A percentile compares a stretch with the other conserved stretches of the same genome.
Evolutionary conservation across 2,888 invertebrate genomes (phyloP).

Genomic region (Cheilosia impressa): DNA sequence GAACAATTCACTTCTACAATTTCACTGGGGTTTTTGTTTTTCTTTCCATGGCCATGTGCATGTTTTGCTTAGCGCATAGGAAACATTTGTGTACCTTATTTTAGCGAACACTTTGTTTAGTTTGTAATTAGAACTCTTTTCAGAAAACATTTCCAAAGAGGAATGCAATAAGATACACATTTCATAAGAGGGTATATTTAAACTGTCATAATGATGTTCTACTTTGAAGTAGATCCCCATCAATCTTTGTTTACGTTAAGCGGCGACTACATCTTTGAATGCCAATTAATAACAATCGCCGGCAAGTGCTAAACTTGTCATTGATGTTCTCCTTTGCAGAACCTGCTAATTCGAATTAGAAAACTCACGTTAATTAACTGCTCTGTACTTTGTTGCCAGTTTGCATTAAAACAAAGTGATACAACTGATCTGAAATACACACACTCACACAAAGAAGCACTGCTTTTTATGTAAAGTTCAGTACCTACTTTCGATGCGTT

Average conservation of each 20-base stretch:
- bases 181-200: too few species aligned
- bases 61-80: background rate
- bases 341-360: conserved; percentile 27
- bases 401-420: background rate
- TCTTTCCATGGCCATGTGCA: conserved; percentile 23
- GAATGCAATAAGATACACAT: background rate
- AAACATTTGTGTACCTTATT: background rate
- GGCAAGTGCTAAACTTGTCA: conserved; percentile 4
- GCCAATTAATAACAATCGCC: conserved; percentile 13
- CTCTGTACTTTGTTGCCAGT: conserved; percentile 5
- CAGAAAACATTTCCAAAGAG: too few species aligned
- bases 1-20: conserved; percentile 46
- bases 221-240: too few species aligned
- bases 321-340: conserved; percentile 10
- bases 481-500: too few species aligned
- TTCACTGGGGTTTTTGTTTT: conserved; percentile 48
- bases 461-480: background rate
- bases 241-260: background rate
- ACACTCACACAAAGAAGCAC: background rate
- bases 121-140: conserved; percentile 14
- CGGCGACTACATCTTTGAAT: conserved; percentile 6
- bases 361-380: conserved; percentile 15
- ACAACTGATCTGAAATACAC: background rate
- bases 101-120: background rate
- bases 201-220: too few species aligned